phyloP scores from a whole-genome alignment of 2,888 invertebrate species.

The Lobophora halterata region DNA sequence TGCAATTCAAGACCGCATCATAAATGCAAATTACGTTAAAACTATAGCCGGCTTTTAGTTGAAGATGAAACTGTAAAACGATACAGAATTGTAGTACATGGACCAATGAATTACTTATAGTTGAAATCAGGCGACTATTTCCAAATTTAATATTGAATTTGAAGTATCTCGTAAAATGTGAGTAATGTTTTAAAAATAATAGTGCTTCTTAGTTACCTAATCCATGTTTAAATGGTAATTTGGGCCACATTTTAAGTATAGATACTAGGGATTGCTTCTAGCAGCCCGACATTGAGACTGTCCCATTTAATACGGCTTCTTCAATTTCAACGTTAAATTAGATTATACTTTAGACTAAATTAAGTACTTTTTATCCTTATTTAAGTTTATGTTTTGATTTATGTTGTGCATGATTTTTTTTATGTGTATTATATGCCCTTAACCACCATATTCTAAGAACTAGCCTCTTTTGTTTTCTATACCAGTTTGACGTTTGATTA shows the following conservation, averaged over 20 bases:
- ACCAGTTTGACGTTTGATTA: constrained; percentile 19
- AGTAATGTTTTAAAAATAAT: neutral
- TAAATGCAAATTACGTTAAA: constrained; percentile 8
- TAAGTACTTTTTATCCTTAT: constrained; percentile 21
- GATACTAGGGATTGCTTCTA: constrained; percentile 3
- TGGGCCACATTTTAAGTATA: constrained; percentile 2
- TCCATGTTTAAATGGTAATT: too few relatives aligned
- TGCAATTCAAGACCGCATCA: constrained; percentile 12
- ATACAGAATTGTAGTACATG: neutral
- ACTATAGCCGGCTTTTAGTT: constrained; percentile 3
- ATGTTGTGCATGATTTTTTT: constrained; percentile 59
- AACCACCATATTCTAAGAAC: constrained; percentile 58
- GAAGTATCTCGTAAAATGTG: constrained; percentile 8
- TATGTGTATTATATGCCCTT: constrained; percentile 54
- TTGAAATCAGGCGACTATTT: too few relatives aligned
- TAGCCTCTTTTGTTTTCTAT: constrained; percentile 18
- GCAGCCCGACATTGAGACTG: constrained; percentile 25
- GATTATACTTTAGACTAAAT: constrained; percentile 36
- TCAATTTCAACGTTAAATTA: constrained; percentile 46
- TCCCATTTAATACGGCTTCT: constrained; percentile 41
- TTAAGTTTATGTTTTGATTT: constrained; percentile 34
- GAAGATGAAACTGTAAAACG: constrained; percentile 7
- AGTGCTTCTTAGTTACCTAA: too few relatives aligned
- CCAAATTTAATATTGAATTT: constrained; percentile 12
- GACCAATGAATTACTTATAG: too few relatives aligned